Evolutionary conservation across 2,113 vertebrate genomes (phyloP), one percentile per base, ranked within the genome.

Genomic region (Boleophthalmus pectinirostris): DNA sequence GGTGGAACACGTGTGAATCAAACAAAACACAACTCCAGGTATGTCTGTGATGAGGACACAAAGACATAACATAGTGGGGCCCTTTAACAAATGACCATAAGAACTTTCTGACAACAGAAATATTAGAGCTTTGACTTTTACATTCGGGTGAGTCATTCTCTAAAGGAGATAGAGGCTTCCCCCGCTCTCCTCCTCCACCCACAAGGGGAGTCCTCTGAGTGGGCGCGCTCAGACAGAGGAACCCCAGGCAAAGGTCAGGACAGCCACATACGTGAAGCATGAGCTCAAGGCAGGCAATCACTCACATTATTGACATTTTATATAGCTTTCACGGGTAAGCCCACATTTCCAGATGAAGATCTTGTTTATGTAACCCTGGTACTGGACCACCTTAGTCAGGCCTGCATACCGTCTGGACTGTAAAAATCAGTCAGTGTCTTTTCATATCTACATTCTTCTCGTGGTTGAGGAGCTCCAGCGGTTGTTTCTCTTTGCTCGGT

Each of bases 391-490:
- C 35, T 64, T 66, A 61, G 66, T 35, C 72, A 24, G 60, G 75
- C n/a, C 57, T 49, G 13, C 46, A 79, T 68, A 47, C 54, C 65
- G 70, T 51, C 69, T 72, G 24, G 49, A 66, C 33, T 76, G 77
- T 49, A 75, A 64, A 79, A 57, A 77, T 73, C 54, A 70, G 66
- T 78, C 78, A 74, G 69, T 75, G 61, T 70, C 23, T 74, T 84
- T 83, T 83, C 75, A 79, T 78, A 85, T 86, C 78, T 77, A 72
- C 78, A 89, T 88, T 89, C 75, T 81, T 82, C 45, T 78, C 80
- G 71, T 84, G 73, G 76, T 70, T 82, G 82, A 85, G 87, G 78
- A 83, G 72, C 82, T 87, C 77, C 86, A 88, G 73, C 47, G 56
- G 79, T 77, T 81, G 61, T 73, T 85, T 69, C 57, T 80, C 70